These are phyloP conservation scores for Acromyrmex charruanus DNA, from an alignment of 1,140 invertebrate species.

Conservation along the genomic window DNA sequence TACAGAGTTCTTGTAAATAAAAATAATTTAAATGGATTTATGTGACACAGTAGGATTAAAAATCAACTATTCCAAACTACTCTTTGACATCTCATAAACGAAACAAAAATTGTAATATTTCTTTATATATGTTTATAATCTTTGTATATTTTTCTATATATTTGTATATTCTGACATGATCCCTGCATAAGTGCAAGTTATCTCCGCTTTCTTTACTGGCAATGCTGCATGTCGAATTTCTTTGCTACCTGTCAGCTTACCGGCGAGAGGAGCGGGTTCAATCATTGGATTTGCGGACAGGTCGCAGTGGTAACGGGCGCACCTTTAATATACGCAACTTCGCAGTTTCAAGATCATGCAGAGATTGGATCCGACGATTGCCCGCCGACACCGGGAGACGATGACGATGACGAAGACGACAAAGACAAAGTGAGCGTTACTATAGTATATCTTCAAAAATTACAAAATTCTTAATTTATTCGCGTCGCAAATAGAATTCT, in stretches of 20 bases:
- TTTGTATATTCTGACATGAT: background rate
- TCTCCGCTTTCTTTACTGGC: conserved; percentile 55
- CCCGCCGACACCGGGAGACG: conserved; percentile 89
- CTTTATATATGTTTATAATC: conserved; percentile 4
- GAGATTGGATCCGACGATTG: conserved; percentile 80
- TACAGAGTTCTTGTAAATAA: background rate
- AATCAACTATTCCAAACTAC: background rate
- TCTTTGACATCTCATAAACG: background rate
- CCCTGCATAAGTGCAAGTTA: conserved; percentile 27
- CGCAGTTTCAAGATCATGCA: conserved; percentile 76
- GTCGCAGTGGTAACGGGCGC: conserved; percentile 82
- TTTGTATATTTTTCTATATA: background rate
- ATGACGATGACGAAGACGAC: conserved; percentile 94
- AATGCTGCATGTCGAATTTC: conserved; percentile 70
- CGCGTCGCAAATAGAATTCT: background rate
- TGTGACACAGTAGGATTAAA: background rate
- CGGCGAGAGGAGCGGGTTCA: conserved; percentile 64
- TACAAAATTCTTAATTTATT: background rate
- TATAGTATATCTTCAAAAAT: background rate
- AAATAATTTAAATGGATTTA: background rate
- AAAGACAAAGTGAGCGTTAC: conserved; percentile 89
- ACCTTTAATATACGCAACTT: conserved; percentile 79
- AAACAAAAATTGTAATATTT: background rate
- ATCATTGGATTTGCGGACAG: conserved; percentile 79
- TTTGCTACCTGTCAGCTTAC: conserved; percentile 69